Evolutionary conservation across 2,113 vertebrate species (phyloP).

Genomic region (Anhinga anhinga): DNA sequence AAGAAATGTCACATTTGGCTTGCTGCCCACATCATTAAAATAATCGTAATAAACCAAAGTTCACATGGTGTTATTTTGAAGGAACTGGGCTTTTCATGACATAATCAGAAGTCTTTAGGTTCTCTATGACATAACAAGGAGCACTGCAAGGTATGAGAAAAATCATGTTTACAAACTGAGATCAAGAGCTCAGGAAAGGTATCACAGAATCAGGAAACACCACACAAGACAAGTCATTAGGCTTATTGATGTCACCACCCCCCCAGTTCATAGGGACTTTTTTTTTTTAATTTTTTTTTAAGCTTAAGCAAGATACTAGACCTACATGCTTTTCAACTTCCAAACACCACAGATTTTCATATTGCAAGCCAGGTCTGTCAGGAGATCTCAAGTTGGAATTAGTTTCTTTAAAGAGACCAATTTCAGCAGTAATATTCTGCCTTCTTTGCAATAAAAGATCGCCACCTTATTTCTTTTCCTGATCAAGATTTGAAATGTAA

Average conservation of each 20-base stretch:
- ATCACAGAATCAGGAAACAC: neutral
- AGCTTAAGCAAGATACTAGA: neutral
- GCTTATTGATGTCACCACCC: neutral
- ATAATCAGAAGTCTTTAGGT: neutral
- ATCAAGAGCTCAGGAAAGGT: neutral
- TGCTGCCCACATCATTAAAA: neutral
- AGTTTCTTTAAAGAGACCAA: neutral
- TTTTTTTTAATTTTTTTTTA: too few species aligned
- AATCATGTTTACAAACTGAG: neutral
- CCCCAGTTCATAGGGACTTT: neutral
- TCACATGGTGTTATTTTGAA: accelerated
- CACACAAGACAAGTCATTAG: neutral
- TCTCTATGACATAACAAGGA: accelerated
- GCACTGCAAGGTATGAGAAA: neutral
- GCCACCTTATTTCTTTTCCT: neutral
- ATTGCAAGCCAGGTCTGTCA: neutral
- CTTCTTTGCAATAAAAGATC: neutral
- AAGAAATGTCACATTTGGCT: neutral
- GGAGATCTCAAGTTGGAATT: neutral
- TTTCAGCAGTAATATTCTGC: neutral
- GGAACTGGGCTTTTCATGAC: neutral
- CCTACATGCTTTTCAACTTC: neutral
- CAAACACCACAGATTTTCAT: neutral
- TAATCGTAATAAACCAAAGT: neutral
- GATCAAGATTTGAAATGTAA: neutral